Evolutionary conservation across 2,113 vertebrate genomes (phyloP).

Genomic region (Salvelinus sp.): DNA sequence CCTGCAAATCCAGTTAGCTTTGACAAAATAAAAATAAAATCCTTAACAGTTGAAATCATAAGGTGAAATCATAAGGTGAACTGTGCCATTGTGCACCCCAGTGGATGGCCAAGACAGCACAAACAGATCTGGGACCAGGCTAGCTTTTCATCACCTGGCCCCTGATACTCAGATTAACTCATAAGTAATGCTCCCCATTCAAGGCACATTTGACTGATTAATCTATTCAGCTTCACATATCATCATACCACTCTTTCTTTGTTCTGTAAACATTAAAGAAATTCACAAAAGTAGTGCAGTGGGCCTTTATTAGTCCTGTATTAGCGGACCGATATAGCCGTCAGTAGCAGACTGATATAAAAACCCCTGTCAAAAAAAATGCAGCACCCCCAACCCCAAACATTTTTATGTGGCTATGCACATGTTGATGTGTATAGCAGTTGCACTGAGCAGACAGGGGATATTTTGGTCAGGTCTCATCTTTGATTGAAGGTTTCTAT

Average conservation of each 20-base stretch:
- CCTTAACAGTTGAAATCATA: constrained; percentile 48
- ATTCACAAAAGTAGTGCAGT: too few relatives aligned
- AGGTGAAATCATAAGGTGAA: too few relatives aligned
- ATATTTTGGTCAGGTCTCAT: constrained; percentile 29
- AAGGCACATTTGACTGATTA: constrained; percentile 32
- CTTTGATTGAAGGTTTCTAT: neutral
- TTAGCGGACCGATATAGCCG: too few relatives aligned
- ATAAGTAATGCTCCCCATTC: constrained; percentile 64
- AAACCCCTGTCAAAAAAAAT: too few relatives aligned
- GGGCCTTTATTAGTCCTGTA: too few relatives aligned
- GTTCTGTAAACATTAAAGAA: constrained; percentile 68
- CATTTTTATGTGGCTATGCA: too few relatives aligned
- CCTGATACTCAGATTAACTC: constrained; percentile 28
- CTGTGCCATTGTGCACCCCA: too few relatives aligned
- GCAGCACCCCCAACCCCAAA: too few relatives aligned
- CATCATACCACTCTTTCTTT: constrained; percentile 33
- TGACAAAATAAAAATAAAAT: constrained; percentile 21
- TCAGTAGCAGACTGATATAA: too few relatives aligned
- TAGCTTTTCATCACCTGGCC: constrained; percentile 25
- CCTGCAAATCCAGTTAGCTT: constrained; percentile 63
- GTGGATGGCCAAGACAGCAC: too few relatives aligned
- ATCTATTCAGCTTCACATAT: constrained; percentile 17
- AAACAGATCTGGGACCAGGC: too few relatives aligned
- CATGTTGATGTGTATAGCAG: neutral
- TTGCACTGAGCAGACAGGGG: neutral